Conservation (phyloP, 2,888 invertebrate species). For the Miltochrista miniata region DNA sequence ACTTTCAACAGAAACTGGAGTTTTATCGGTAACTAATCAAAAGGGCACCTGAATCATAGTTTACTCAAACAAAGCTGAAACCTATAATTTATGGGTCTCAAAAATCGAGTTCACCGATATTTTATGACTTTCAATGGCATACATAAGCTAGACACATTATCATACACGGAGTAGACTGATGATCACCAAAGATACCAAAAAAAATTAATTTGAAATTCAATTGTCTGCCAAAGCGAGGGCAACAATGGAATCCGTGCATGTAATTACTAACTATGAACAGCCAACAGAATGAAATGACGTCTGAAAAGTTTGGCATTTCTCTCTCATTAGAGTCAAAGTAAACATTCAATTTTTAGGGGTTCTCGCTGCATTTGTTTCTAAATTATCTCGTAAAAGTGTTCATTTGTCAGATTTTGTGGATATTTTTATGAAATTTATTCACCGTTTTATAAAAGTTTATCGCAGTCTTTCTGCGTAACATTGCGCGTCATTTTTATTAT, state of each 20-base stretch:
- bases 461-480: too few species aligned
- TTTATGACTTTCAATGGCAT: too few species aligned
- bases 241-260: slow-evolving; percentile 63
- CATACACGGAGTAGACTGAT: slow-evolving; percentile 30
- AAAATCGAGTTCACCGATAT: too few species aligned
- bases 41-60: too few species aligned
- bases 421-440: not conserved
- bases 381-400: slow-evolving; percentile 10
- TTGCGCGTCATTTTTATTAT: too few species aligned
- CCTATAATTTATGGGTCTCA: too few species aligned
- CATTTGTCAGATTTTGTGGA: not conserved
- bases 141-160: slow-evolving; percentile 47
- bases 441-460: not conserved
- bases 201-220: slow-evolving; percentile 60
- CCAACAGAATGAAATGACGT: slow-evolving; percentile 57
- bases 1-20: too few species aligned
- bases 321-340: slow-evolving; percentile 30
- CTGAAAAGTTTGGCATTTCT: slow-evolving; percentile 63
- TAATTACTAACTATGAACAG: slow-evolving; percentile 65
- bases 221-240: slow-evolving; percentile 59
- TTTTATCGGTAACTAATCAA: too few species aligned
- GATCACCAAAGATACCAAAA: slow-evolving; percentile 51
- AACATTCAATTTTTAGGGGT: slow-evolving; percentile 43
- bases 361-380: slow-evolving; percentile 10
- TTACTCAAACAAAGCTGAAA: too few species aligned